Evolutionary conservation across 2,113 vertebrate genomes (phyloP).

Genomic region (Euleptes europaea): DNA sequence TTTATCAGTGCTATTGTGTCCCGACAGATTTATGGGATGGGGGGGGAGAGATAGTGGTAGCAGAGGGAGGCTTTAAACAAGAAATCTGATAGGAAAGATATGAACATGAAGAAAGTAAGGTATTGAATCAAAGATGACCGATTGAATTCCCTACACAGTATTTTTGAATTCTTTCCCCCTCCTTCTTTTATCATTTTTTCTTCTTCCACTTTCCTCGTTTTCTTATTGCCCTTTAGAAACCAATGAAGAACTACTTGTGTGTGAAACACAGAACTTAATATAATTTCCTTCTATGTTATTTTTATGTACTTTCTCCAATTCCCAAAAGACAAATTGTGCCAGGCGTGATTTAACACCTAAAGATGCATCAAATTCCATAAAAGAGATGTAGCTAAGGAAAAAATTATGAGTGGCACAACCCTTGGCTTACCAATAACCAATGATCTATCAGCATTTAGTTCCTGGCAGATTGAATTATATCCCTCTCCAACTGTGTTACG

Average conservation of each 20-base stretch:
- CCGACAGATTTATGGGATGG: constrained; percentile 70
- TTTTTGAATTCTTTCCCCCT: constrained; percentile 74
- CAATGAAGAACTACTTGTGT: not conserved
- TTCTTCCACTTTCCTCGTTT: constrained; percentile 32
- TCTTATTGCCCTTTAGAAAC: constrained; percentile 24
- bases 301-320: constrained; percentile 74
- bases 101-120: constrained; percentile 79
- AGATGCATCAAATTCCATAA: constrained; percentile 65
- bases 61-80: constrained; percentile 78
- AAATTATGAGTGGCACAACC: constrained; percentile 62
- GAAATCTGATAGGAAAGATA: constrained; percentile 91
- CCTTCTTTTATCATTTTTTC: not conserved
- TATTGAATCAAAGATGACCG: constrained; percentile 72
- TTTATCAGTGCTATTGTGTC: constrained; percentile 90
- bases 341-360: constrained; percentile 67
- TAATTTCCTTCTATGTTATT: constrained; percentile 51
- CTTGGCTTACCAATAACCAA: constrained; percentile 55
- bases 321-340: constrained; percentile 72
- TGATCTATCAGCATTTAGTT: constrained; percentile 63
- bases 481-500: constrained; percentile 54
- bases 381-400: constrained; percentile 50
- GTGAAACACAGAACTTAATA: constrained; percentile 62
- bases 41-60: constrained; percentile 28
- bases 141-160: constrained; percentile 70
- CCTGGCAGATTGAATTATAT: constrained; percentile 63